Conservation (phyloP, 2,113 vertebrate species). For the Cyprinodon brontotheroides region DNA sequence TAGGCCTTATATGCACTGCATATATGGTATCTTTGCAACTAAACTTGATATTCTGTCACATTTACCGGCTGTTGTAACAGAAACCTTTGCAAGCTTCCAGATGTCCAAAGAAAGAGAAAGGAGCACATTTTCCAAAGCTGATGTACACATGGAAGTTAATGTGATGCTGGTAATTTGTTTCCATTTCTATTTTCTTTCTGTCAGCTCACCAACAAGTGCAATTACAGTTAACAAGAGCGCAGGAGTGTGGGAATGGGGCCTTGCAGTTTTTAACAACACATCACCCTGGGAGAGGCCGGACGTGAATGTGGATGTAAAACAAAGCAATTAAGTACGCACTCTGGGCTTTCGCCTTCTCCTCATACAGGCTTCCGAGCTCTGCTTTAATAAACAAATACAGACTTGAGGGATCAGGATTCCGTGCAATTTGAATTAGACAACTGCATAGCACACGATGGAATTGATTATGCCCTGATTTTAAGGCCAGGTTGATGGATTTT, state of each 20-base stretch:
- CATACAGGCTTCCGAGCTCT: constrained; percentile 49
- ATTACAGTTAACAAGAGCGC: constrained; percentile 80
- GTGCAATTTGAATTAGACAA: constrained; percentile 74
- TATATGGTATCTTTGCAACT: neutral
- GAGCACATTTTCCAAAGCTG: constrained; percentile 36
- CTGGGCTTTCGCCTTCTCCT: constrained; percentile 54
- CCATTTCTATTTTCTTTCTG: constrained; percentile 57
- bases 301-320: constrained; percentile 78
- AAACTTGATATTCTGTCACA: neutral
- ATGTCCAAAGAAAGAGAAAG: constrained; percentile 18
- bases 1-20: constrained; percentile 46
- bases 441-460: constrained; percentile 43
- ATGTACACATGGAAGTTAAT: constrained; percentile 36
- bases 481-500: constrained; percentile 70
- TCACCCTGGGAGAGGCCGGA: constrained; percentile 72
- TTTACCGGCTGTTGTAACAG: constrained; percentile 5
- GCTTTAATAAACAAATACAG: constrained; percentile 76
- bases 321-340: constrained; percentile 78
- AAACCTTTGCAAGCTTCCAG: neutral
- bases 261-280: constrained; percentile 73
- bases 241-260: constrained; percentile 64
- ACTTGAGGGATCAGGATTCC: constrained; percentile 65
- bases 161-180: constrained; percentile 44
- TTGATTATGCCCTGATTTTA: constrained; percentile 71
- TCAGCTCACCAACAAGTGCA: constrained; percentile 75